Evolutionary conservation across 2,888 invertebrate genomes (phyloP).

Genomic region (Esperia sulphurella): DNA sequence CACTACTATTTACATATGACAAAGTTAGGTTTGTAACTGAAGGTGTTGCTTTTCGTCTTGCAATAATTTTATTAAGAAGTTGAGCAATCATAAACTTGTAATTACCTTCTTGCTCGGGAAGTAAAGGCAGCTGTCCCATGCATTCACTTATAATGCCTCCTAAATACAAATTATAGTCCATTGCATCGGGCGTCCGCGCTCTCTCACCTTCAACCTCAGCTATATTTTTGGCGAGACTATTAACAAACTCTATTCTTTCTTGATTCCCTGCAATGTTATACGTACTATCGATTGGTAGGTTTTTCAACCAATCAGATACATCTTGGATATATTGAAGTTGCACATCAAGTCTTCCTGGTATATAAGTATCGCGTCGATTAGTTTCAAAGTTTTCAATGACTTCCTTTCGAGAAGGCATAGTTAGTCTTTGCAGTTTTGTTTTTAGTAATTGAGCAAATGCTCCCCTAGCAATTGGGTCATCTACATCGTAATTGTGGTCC

Average conservation of each 20-base stretch:
- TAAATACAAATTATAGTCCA: slow-evolving; percentile 35
- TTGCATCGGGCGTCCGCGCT: slow-evolving; percentile 13
- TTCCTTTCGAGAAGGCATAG: slow-evolving; percentile 26
- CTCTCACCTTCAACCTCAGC: slow-evolving; percentile 39
- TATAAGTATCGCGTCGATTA: slow-evolving; percentile 20
- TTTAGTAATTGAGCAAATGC: slow-evolving; percentile 41
- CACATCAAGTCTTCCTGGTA: slow-evolving; percentile 25
- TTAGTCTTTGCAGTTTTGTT: slow-evolving; percentile 38
- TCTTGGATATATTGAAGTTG: slow-evolving; percentile 48
- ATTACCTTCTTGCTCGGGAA: slow-evolving; percentile 20
- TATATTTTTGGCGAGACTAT: slow-evolving; percentile 41
- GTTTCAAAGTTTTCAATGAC: slow-evolving; percentile 22
- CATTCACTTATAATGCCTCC: slow-evolving; percentile 27
- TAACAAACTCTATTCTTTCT: slow-evolving; percentile 39
- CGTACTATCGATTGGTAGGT: slow-evolving; percentile 33
- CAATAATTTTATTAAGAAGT: slow-evolving; percentile 25
- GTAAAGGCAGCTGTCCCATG: slow-evolving; percentile 28
- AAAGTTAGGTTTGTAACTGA: slow-evolving; percentile 3
- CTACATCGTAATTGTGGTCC: slow-evolving; percentile 39
- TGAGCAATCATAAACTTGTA: slow-evolving; percentile 28
- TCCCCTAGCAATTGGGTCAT: slow-evolving; percentile 35
- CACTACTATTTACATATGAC: not conserved
- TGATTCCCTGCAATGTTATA: slow-evolving; percentile 35
- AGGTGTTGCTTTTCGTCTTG: slow-evolving; percentile 11
- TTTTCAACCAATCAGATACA: slow-evolving; percentile 54